Evolutionary conservation across 2,797 vertebrate species (phyloP).

Genomic region (Coccyzus lansbergi): DNA sequence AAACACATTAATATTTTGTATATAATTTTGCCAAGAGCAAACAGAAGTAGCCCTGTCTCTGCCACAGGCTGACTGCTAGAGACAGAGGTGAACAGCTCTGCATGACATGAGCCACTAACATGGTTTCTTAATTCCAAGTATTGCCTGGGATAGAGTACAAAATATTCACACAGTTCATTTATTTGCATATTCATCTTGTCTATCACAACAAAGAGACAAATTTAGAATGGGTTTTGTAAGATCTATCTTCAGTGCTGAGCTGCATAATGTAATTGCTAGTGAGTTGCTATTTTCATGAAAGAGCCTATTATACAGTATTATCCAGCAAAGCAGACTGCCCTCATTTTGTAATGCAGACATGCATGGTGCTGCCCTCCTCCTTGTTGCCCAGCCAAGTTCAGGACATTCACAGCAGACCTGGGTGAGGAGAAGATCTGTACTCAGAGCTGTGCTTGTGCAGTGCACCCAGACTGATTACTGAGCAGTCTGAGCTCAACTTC

Average conservation of each 20-base stretch:
- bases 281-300: not conserved
- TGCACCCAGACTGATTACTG: accelerated
- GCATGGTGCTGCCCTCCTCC: not conserved
- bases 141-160: not conserved
- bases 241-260: not conserved
- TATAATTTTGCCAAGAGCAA: not conserved
- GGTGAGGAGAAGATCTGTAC: not conserved
- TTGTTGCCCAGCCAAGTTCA: not conserved
- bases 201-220: conserved; percentile 44
- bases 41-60: not conserved
- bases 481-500: not conserved
- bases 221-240: conserved; percentile 6
- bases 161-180: conserved; percentile 25
- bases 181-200: conserved; percentile 25
- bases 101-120: not conserved
- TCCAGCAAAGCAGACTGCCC: not conserved
- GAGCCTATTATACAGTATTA: not conserved
- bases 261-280: not conserved
- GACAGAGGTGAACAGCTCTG: not conserved
- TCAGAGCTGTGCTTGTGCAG: not conserved
- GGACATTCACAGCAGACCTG: not conserved
- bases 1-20: not conserved
- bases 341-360: not conserved
- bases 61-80: not conserved
- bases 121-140: not conserved